Base-by-base conservation (phyloP, 23 tunicate species). In the Halocynthia roretzi region DNA sequence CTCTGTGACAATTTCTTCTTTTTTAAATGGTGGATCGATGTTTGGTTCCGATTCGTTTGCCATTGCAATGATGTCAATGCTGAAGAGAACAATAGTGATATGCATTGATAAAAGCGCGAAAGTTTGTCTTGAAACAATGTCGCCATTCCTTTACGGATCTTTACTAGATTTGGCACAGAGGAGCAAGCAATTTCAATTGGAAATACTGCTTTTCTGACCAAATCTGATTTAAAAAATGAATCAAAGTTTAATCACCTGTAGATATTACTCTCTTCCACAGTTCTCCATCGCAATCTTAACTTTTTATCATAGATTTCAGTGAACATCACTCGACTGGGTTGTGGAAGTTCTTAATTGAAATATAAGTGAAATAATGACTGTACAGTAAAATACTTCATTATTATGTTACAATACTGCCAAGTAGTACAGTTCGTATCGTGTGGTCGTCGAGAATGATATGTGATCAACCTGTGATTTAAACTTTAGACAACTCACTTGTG, bases 401-500 rank as follows among this genome's bases (percentile, higher is more conserved):
- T 31, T 31, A 31, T 31, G 2, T 31, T 31, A 31, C 44, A 31
- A 31, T 31, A 31, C 4, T 31, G 44, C 44, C 44, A 31, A 31
- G 44, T 31, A 31, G 44, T 31, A 31, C 44, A 31, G 44, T 31
- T 31, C 44, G 44, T 31, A 31, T 31, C 44, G 4, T 31, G 44
- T 31, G 44, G 44, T 31, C 44, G 44, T 31, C 44, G 44, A 31
- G 44, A 31, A 31, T 31, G 44, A 31, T 31, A 31, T 31, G 44
- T 31, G 4, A 31, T 31, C 44, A 10, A 65, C 0, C 70, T 40
- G n/a, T 8, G 48, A 67, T 21, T 5, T 67, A 31, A 67, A 67
- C 10, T 60, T 10, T 14, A 69, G 54, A 66, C 21, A n/a, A 74
- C 84, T 90, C 60, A 92, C 98, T 92, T 67, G 98, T 86, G 75